phyloP scores from a whole-genome alignment of 2,888 invertebrate species.

The Agonopterix heracliana region DNA sequence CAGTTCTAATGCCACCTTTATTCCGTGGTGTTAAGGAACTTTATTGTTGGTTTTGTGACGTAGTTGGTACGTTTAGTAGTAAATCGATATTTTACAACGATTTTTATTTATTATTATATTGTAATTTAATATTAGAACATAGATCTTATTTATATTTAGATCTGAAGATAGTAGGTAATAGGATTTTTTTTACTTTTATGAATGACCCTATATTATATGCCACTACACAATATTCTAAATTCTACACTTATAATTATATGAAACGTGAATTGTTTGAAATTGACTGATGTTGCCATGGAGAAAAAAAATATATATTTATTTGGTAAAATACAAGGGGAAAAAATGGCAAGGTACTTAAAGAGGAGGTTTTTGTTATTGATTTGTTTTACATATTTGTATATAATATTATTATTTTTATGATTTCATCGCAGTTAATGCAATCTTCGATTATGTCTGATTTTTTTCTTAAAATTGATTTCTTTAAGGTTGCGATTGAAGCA shows the following conservation, averaged over 20 bases:
- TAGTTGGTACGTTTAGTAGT: background rate
- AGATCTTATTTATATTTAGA: background rate
- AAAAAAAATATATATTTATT: background rate
- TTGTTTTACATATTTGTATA: background rate
- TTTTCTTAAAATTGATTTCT: too few relatives aligned
- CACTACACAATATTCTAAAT: too few relatives aligned
- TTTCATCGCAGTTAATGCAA: too few relatives aligned
- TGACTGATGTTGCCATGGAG: slow-evolving; percentile 3
- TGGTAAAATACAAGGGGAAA: slow-evolving; percentile 1
- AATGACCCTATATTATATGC: too few relatives aligned
- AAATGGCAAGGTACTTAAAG: slow-evolving; percentile 12
- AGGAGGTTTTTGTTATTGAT: background rate
- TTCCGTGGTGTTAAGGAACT: too few relatives aligned
- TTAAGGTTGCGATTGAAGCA: too few relatives aligned
- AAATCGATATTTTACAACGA: background rate
- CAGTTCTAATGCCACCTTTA: background rate
- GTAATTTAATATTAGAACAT: background rate
- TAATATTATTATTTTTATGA: background rate
- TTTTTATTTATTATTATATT: slow-evolving; percentile 6
- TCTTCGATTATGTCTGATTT: too few relatives aligned
- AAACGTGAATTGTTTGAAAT: background rate
- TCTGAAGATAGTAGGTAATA: slow-evolving; percentile 3
- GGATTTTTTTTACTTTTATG: background rate
- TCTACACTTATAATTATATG: too few relatives aligned
- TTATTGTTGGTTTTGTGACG: background rate